Percentiles rank a stretch among this genome's conserved stretches.
Evolutionary conservation across 1,140 invertebrate genomes (phyloP).

Genomic region (Drosophila hydei): DNA sequence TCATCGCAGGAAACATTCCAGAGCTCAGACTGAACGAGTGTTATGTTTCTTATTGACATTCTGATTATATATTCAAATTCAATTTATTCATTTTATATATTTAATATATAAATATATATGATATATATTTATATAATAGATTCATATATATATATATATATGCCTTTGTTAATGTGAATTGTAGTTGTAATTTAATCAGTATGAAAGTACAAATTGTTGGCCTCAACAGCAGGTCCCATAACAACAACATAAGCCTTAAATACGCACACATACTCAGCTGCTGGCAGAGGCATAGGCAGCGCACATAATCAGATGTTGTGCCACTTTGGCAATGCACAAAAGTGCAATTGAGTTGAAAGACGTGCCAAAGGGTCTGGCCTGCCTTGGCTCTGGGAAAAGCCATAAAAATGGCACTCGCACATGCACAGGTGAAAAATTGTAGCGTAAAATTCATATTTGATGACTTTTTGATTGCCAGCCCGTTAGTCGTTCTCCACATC

Average conservation of each 20-base stretch:
- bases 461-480: slow-evolving; percentile 77
- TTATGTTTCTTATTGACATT: too few relatives aligned
- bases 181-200: too few relatives aligned
- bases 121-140: too few relatives aligned
- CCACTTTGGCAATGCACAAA: slow-evolving; percentile 38
- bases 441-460: slow-evolving; percentile 79
- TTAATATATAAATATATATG: neutral
- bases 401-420: slow-evolving; percentile 63
- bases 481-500: slow-evolving; percentile 39
- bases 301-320: slow-evolving; percentile 6
- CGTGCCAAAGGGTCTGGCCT: slow-evolving; percentile 8
- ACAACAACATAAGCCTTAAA: too few relatives aligned
- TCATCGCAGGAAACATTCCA: too few relatives aligned
- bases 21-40: too few relatives aligned
- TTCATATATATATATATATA: neutral
- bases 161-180: too few relatives aligned
- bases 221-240: too few relatives aligned
- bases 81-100: neutral
- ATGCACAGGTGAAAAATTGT: slow-evolving; percentile 73
- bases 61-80: too few relatives aligned
- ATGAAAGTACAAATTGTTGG: too few relatives aligned
- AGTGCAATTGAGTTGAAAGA: slow-evolving; percentile 50
- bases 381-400: slow-evolving; percentile 31
- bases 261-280: slow-evolving; percentile 3
- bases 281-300: neutral